A percentile compares a stretch with the other conserved stretches of the same genome.
phyloP scores from a whole-genome alignment of 2,113 vertebrate species.

The Tursiops truncatus region DNA sequence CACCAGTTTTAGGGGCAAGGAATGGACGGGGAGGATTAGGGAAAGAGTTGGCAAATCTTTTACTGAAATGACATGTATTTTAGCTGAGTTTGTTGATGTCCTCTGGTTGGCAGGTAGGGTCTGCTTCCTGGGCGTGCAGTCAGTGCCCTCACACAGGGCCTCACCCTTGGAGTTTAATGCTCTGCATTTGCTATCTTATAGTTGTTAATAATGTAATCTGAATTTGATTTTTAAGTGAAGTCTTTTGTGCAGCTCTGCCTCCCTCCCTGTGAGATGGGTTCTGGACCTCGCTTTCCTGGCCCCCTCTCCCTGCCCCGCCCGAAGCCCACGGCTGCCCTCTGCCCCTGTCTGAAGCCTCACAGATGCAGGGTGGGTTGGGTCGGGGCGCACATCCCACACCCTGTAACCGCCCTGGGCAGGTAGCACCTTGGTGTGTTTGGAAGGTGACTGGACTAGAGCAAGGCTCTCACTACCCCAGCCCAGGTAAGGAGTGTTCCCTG shows the following conservation, averaged over 20 bases:
- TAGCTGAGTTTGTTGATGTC: not conserved
- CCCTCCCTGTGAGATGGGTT: not conserved
- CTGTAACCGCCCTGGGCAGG: not conserved
- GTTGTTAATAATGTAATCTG: not conserved
- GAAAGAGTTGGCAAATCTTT: not conserved
- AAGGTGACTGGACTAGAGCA: not conserved
- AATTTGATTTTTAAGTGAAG: not conserved
- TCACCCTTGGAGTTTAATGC: not conserved
- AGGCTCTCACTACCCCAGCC: not conserved
- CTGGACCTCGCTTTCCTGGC: not conserved
- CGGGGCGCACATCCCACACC: rapidly evolving
- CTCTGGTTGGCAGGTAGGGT: not conserved
- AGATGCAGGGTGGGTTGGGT: not conserved
- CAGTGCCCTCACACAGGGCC: rapidly evolving
- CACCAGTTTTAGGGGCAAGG: not conserved
- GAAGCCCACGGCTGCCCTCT: not conserved
- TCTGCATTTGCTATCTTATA: not conserved
- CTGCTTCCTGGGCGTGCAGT: not conserved
- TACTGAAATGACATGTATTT: not conserved
- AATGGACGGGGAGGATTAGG: not conserved
- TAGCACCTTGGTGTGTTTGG: rapidly evolving
- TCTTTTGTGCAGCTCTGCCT: not conserved
- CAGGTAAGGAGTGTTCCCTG: not conserved
- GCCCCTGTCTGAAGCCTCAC: too few relatives aligned
- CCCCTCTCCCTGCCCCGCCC: too few relatives aligned